phyloP scores from a whole-genome alignment of 2,113 vertebrate genomes.

The Hippocampus abdominalis region DNA sequence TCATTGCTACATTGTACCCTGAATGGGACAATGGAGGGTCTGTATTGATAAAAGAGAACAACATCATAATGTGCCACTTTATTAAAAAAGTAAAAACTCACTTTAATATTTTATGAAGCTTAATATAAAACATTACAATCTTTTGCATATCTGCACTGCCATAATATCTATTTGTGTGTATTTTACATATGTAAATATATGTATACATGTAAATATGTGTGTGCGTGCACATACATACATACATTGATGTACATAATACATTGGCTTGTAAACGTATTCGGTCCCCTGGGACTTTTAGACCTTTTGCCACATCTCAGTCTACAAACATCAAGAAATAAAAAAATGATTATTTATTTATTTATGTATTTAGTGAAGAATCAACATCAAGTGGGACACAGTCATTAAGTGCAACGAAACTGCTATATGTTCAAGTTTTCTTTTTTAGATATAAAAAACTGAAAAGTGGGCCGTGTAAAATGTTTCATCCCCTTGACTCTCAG shows the following conservation, averaged over 20 bases:
- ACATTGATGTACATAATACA: not conserved
- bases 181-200: conserved; percentile 54
- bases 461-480: too few species aligned
- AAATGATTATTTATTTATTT: too few species aligned
- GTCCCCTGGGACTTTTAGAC: too few species aligned
- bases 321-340: too few species aligned
- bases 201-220: conserved; percentile 13
- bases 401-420: too few species aligned
- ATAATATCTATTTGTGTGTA: conserved; percentile 63
- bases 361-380: too few species aligned
- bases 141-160: conserved; percentile 74
- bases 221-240: not conserved
- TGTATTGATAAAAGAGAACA: conserved; percentile 30
- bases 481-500: too few species aligned
- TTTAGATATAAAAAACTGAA: too few species aligned
- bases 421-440: too few species aligned
- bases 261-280: too few species aligned
- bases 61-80: conserved; percentile 73
- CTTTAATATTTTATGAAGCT: conserved; percentile 73
- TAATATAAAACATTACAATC: conserved; percentile 80
- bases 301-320: too few species aligned
- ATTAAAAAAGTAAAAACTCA: conserved; percentile 82
- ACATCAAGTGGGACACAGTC: too few species aligned
- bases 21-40: conserved; percentile 17
- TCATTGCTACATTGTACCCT: not conserved